Base-by-base conservation (phyloP, 2,797 vertebrate genomes). In the Thunnus albacares region DNA sequence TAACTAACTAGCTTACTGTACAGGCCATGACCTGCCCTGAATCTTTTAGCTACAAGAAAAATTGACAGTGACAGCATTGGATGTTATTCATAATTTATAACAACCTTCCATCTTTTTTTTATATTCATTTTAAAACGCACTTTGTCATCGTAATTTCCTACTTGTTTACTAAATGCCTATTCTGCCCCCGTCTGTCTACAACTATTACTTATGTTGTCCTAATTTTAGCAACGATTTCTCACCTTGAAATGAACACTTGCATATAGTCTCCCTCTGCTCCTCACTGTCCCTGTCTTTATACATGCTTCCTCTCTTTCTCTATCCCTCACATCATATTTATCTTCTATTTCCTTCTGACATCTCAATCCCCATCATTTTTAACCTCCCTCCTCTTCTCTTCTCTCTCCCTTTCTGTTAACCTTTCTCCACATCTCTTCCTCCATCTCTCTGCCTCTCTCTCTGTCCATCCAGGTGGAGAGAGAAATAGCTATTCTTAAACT, bases 401-500 rank as follows among this genome's bases (percentile, higher is more conserved):
- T 38, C 38, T 38, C 41, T 14, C 41, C 41, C 47, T 51, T 18
- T 51, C 47, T 51, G 2, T 51, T 51, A 51, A 51, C 47, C 47
- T 51, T 51, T 51, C 47, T 51, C 47, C 47, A 51, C 18, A 20
- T 9, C 18, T 9, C 65, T 43, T 55, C 75, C 65, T 79, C 49
- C 38, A 63, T 76, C 28, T 18, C 17, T 17, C 45, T 6, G 45
- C 17, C 26, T 35, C 65, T 60, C 62, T 60, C 58, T 82, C 80
- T 67, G 55, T 92, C 66, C 78, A n/a, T 91, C 79, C 92, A 98
- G 97, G 97, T 98, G 94, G 97, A 98, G 92, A 96, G 97, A 90
- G 97, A 98, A 94, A 98, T 98, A 81, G 97, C 97, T 85, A 98
- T 98, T 94, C 95, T 98, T 92, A 98, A 98, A 94, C 95, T 98